Base-by-base conservation (phyloP, 2,113 vertebrate species). In the Halichoeres trimaculatus region DNA sequence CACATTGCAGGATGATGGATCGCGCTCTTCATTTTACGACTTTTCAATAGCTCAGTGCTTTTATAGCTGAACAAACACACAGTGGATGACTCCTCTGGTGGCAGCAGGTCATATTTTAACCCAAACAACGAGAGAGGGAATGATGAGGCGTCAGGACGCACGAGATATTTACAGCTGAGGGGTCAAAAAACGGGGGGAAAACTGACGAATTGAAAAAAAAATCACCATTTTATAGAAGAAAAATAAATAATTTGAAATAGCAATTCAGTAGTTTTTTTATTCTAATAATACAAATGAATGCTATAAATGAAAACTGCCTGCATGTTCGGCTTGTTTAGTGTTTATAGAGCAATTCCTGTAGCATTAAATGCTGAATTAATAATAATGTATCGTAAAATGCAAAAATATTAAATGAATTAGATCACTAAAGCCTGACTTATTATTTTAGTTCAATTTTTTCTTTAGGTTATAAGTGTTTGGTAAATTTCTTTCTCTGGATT, bases 61-160 rank as follows among this genome's bases (percentile, higher is more conserved):
- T 98, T 96, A 96, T 95, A 93, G 95, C 95, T 95, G 95, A 90
- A 94, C 95, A 96, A 96, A 97, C 96, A 96, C 91, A 72, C 45
- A 94, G 94, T 95, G 96, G 95, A 96, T 95, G 94, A 95, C 93
- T 96, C 93, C 92, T 95, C 94, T 87, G 64, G 85, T 91, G 85
- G 85, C 93, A 88, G 93, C 90, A 88, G 90, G 87, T 91, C 65
- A 76, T 85, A 91, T 85, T 89, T 88, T 89, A 86, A 87, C 83
- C 76, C 83, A 78, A 68, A 83, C 60, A 56, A 74, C 14, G 35
- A 62, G 52, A 58, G 73, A 74, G 65, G 40, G 41, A 26, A 9
- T 35, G 72, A 52, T 19, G 35, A 14, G 10, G 54, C n/a, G 22
- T 30, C 45, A 48, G 45, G 45, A n/a, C 45, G 45, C 19, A n/a